Percentiles rank a stretch among this genome's conserved stretches.
Evolutionary conservation across 2,797 vertebrate genomes (phyloP).

Genomic region (Kryptolebias ocellatus): DNA sequence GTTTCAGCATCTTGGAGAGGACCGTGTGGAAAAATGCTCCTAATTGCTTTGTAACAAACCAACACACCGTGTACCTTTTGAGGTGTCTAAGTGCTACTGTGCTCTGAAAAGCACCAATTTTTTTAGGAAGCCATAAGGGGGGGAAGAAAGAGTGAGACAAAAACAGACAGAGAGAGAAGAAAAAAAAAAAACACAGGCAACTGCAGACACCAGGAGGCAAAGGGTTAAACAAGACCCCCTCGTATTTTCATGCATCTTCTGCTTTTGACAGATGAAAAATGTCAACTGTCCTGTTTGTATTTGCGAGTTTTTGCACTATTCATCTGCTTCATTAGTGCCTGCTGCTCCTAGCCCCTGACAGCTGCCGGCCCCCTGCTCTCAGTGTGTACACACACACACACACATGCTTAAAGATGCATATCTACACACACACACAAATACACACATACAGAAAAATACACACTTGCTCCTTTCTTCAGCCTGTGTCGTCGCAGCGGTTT

Average conservation of each 20-base stretch:
- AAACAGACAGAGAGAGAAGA: constrained; percentile 3
- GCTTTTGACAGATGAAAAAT: constrained; percentile 99
- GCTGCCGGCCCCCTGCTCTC: constrained; percentile 86
- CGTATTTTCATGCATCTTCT: constrained; percentile 99
- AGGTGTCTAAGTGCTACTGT: background rate
- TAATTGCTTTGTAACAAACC: constrained; percentile 27
- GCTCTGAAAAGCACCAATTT: constrained; percentile 19
- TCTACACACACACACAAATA: constrained; percentile 26
- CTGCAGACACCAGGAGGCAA: constrained; percentile 83
- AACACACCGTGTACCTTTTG: constrained; percentile 6
- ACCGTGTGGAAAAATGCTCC: constrained; percentile 12
- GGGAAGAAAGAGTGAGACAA: constrained; percentile 1
- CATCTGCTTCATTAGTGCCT: constrained; percentile 99
- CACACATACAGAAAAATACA: constrained; percentile 25
- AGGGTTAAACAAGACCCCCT: constrained; percentile 97
- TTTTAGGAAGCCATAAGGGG: constrained; percentile 16
- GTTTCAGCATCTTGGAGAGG: constrained; percentile 17
- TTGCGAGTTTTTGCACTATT: constrained; percentile 99
- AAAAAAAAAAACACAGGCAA: constrained; percentile 32
- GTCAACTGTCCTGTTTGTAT: constrained; percentile 99
- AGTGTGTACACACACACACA: constrained; percentile 54
- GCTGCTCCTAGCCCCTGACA: constrained; percentile 96
- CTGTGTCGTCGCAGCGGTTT: constrained; percentile 90
- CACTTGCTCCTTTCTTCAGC: constrained; percentile 86
- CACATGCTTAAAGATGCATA: constrained; percentile 26